A percentile compares a stretch with the other conserved stretches of the same genome.
These are phyloP conservation scores for Acanthococcus lagerstroemiae DNA, from an alignment of 2,888 invertebrate genomes.

Conservation along the genomic window DNA sequence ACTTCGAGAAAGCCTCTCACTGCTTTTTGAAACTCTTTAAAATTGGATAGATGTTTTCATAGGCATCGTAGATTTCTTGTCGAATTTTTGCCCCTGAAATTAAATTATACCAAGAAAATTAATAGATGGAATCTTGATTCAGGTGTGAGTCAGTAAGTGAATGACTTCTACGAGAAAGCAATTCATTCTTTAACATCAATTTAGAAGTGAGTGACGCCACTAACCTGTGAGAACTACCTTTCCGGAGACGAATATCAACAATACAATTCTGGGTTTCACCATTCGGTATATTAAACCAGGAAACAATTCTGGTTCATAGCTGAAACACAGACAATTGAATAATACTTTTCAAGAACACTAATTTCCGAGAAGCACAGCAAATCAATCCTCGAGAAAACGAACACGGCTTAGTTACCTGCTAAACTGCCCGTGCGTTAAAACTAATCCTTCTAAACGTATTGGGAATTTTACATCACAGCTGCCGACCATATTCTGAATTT, in stretches of 20 bases:
- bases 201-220: conserved; percentile 6
- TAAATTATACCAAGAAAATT: too few species aligned
- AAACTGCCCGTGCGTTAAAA: conserved; percentile 72
- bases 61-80: conserved; percentile 55
- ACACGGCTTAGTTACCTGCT: conserved; percentile 45
- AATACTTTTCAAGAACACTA: too few species aligned
- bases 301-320: conserved; percentile 57
- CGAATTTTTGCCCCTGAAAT: conserved; percentile 52
- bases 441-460: conserved; percentile 66
- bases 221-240: conserved; percentile 55
- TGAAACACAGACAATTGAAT: conserved; percentile 27
- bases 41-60: conserved; percentile 56
- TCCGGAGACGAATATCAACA: conserved; percentile 60
- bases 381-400: background rate
- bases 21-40: conserved; percentile 53
- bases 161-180: background rate
- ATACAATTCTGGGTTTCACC: conserved; percentile 57
- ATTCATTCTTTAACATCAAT: background rate
- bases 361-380: background rate
- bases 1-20: too few species aligned
- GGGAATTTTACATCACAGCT: conserved; percentile 81
- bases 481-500: conserved; percentile 78
- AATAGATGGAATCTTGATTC: conserved; percentile 14
- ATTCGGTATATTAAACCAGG: conserved; percentile 59
- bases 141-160: conserved; percentile 1